These are phyloP conservation scores for Drosophila demipolita DNA, from an alignment of 2,888 invertebrate species.

Conservation along the genomic window DNA sequence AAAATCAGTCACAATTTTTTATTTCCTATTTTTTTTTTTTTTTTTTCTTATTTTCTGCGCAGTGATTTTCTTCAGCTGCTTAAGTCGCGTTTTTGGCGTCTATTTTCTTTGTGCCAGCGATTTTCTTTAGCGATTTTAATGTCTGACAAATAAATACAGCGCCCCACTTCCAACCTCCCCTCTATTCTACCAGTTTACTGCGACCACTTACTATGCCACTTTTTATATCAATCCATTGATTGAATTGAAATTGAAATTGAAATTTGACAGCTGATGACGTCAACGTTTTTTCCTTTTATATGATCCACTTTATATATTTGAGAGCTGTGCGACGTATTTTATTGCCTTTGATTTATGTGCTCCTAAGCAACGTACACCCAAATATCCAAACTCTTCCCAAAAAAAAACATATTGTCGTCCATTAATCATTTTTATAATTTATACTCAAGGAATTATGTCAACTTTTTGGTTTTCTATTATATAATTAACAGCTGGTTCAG, in stretches of 20 bases:
- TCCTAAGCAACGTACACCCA: neutral
- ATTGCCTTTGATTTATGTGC: slow-evolving; percentile 21
- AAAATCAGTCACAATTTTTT: slow-evolving; percentile 38
- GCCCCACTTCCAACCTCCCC: slow-evolving; percentile 6
- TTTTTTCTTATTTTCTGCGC: slow-evolving; percentile 36
- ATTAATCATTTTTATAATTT: slow-evolving; percentile 29
- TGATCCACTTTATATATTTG: slow-evolving; percentile 29
- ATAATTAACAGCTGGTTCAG: slow-evolving; percentile 75
- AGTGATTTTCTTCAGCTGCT: slow-evolving; percentile 61
- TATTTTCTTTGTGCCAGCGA: slow-evolving; percentile 12
- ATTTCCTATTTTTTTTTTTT: slow-evolving; percentile 24
- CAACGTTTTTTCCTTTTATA: slow-evolving; percentile 41
- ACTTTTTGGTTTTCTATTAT: slow-evolving; percentile 48
- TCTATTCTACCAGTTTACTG: slow-evolving; percentile 31
- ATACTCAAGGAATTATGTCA: slow-evolving; percentile 26
- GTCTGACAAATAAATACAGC: slow-evolving; percentile 33
- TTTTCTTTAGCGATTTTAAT: slow-evolving; percentile 38
- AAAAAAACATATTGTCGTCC: neutral
- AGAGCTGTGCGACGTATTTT: slow-evolving; percentile 25
- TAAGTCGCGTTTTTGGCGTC: slow-evolving; percentile 56
- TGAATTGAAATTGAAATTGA: slow-evolving; percentile 64
- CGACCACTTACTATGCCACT: slow-evolving; percentile 61
- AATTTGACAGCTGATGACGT: slow-evolving; percentile 62
- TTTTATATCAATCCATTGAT: slow-evolving; percentile 64
- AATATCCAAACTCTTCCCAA: neutral